phyloP scores from a whole-genome alignment of 2,888 invertebrate genomes.

The Synanthedon formicaeformis region DNA sequence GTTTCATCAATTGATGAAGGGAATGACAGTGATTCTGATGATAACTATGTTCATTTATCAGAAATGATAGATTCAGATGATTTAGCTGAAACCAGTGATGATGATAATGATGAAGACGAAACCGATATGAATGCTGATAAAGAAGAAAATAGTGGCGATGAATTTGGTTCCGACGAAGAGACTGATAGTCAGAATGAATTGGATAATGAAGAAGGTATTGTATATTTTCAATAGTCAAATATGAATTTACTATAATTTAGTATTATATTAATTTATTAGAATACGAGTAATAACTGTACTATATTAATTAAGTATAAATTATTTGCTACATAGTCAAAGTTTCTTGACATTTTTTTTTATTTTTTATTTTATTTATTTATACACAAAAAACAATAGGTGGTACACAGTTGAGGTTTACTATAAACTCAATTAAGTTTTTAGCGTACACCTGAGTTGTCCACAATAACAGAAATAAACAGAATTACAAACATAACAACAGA shows the following conservation, averaged over 20 bases:
- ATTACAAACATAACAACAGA: too few species aligned
- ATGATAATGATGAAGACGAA: conserved; percentile 13
- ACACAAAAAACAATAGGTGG: too few species aligned
- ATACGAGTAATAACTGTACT: too few species aligned
- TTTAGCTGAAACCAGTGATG: conserved; percentile 30
- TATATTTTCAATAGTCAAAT: not conserved
- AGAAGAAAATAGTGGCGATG: conserved; percentile 20
- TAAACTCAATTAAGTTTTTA: too few species aligned
- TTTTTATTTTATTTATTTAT: too few species aligned
- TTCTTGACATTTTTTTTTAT: too few species aligned
- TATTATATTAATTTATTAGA: too few species aligned
- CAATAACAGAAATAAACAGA: too few species aligned
- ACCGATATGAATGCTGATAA: conserved; percentile 11
- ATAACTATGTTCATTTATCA: conserved; percentile 47
- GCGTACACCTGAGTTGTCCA: too few species aligned
- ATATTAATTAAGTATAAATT: too few species aligned
- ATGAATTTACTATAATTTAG: not conserved
- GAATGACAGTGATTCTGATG: conserved; percentile 41
- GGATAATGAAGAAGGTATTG: conserved; percentile 24
- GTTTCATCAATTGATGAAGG: conserved; percentile 38
- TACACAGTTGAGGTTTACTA: too few species aligned
- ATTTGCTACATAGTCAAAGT: too few species aligned
- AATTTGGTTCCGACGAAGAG: conserved; percentile 14
- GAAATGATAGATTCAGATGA: conserved; percentile 53
- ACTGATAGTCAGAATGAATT: conserved; percentile 14